Base-by-base conservation (phyloP, 2,888 invertebrate genomes). In the Syritta pipiens region DNA sequence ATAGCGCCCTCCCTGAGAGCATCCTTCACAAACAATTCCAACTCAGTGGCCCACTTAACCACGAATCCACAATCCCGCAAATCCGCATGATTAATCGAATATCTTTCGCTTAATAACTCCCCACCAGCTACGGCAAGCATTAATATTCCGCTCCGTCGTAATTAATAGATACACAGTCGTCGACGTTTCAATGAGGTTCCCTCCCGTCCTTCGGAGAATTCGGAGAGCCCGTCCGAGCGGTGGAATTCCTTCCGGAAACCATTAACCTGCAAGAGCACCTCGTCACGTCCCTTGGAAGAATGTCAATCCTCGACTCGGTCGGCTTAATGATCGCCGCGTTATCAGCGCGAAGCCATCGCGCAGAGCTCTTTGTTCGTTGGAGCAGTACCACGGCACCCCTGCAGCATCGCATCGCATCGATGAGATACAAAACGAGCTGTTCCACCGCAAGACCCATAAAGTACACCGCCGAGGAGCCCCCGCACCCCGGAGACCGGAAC, bases 161-260 rank as follows among this genome's bases (percentile, higher is more conserved):
- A 76, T 63, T 63, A 76, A 76, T 76, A 69, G 63, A 75, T 42
- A 14, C 35, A 20, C 3, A n/a, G 20, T 37, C n/a, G n/a, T 48
- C 53, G 42, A 48, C 42, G 32, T 46, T 60, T 67, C 59, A 76
- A 63, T 51, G 51, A 44, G n/a, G n/a, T 53, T 51, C 46, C 26
- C 37, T 44, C 42, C 24, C 24, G 40, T 57, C 63, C 42, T 74
- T 74, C 65, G 49, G 44, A 35, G 74, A 74, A 74, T 22, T 5
- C 19, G n/a, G n/a, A n/a, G n/a, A n/a, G n/a, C n/a, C n/a, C n/a
- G n/a, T n/a, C n/a, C n/a, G n/a, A n/a, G n/a, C n/a, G n/a, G n/a
- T 48, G 71, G 76, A 77, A 77, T 77, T 77, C 37, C 59, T 77
- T 77, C 76, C 76, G 76, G 76, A 77, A 77, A 77, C 40, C 76